Conservation (phyloP, 2,888 invertebrate species). For the Apodemia mormo region DNA sequence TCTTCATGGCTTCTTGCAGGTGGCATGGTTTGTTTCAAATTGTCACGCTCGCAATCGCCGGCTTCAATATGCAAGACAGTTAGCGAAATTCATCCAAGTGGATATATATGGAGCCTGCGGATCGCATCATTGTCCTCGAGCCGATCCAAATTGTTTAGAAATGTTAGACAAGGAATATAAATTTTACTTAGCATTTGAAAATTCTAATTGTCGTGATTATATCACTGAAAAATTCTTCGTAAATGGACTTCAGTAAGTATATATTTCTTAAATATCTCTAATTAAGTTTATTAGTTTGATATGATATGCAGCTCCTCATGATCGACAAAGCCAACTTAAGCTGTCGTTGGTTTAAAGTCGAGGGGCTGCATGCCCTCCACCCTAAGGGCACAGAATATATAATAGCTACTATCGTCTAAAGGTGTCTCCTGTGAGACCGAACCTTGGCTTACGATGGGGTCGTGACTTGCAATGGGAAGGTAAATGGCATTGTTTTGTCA, state of each 20-base stretch:
- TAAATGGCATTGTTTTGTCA: too few relatives aligned
- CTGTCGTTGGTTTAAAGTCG: too few relatives aligned
- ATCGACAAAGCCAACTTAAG: too few relatives aligned
- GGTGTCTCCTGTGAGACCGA: too few relatives aligned
- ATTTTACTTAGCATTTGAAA: conserved; percentile 98
- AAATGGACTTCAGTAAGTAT: conserved; percentile 91
- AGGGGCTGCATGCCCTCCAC: too few relatives aligned
- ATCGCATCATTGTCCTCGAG: conserved; percentile 90
- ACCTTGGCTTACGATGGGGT: too few relatives aligned
- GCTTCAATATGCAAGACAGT: conserved; percentile 91
- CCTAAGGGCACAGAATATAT: too few relatives aligned
- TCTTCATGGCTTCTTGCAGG: conserved; percentile 58
- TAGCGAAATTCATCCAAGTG: conserved; percentile 92
- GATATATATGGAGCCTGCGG: conserved; percentile 97
- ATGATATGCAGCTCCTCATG: too few relatives aligned
- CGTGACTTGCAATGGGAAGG: too few relatives aligned
- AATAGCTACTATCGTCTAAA: too few relatives aligned
- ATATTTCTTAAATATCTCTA: neutral
- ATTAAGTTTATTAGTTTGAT: too few relatives aligned
- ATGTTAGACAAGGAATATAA: conserved; percentile 96
- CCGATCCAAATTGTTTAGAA: conserved; percentile 92
- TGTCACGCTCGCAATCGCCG: conserved; percentile 96
- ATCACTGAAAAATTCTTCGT: conserved; percentile 98
- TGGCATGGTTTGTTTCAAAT: conserved; percentile 99
- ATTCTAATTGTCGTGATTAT: conserved; percentile 97